Evolutionary conservation across 2,888 invertebrate genomes (phyloP).

Genomic region (Anagyrus pseudococci): DNA sequence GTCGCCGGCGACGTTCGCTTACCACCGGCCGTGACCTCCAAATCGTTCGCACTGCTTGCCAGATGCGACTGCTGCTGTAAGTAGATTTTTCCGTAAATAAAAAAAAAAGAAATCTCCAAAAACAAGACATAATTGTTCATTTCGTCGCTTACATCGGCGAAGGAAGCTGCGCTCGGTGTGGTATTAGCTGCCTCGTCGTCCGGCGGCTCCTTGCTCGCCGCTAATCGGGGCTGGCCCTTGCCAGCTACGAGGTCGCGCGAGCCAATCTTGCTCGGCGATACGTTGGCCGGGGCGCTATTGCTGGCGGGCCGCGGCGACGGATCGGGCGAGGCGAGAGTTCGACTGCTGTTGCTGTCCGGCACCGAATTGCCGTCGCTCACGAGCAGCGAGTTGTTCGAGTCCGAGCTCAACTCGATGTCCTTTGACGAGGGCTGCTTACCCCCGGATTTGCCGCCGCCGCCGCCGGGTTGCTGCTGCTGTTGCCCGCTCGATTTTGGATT

Average conservation of each 20-base stretch:
- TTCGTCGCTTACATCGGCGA: no score
- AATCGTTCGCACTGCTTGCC: slow-evolving; percentile 13
- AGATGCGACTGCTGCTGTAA: no score
- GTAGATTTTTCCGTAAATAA: no score
- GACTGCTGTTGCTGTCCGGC: slow-evolving; percentile 44
- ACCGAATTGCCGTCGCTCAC: slow-evolving; percentile 45
- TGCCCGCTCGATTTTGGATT: slow-evolving; percentile 23
- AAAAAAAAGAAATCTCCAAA: background rate
- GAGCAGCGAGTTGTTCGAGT: slow-evolving; percentile 47
- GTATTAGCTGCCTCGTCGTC: slow-evolving; percentile 19
- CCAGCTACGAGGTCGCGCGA: slow-evolving; percentile 44
- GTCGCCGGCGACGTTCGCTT: slow-evolving; percentile 1
- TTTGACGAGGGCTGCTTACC: slow-evolving; percentile 1
- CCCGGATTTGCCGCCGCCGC: background rate
- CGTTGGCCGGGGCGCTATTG: slow-evolving; percentile 12
- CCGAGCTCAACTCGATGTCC: slow-evolving; percentile 45
- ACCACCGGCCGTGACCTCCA: slow-evolving; percentile 11
- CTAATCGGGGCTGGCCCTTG: slow-evolving; percentile 44
- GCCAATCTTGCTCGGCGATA: slow-evolving; percentile 43
- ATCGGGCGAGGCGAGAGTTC: slow-evolving; percentile 32
- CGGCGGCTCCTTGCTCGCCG: slow-evolving; percentile 15
- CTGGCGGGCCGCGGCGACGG: slow-evolving; percentile 23
- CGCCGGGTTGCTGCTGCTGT: background rate
- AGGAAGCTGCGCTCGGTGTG: background rate
- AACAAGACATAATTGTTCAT: no score